Conservation (phyloP, 64 coral and sea anemone genomes). For the Montipora capricornis region DNA sequence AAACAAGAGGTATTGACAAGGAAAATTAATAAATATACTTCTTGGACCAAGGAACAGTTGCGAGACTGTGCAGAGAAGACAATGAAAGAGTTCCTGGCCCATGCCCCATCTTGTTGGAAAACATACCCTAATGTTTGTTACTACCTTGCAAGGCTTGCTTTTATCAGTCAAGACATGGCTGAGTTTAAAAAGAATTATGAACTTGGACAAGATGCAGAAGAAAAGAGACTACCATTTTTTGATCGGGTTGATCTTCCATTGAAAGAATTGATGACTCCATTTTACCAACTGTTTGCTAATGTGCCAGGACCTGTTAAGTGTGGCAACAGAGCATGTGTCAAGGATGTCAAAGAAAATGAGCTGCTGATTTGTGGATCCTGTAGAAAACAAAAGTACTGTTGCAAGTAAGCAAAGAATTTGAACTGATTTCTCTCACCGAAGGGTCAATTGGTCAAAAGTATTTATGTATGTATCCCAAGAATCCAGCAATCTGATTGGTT, state of each 20-base stretch:
- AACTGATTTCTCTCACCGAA: background rate
- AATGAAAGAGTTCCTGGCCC: conserved; percentile 61
- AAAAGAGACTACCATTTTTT: conserved; percentile 78
- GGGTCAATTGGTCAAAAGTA: no score
- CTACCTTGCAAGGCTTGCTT: conserved; percentile 57
- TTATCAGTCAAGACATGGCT: background rate
- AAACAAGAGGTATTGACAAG: background rate
- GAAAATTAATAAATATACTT: background rate
- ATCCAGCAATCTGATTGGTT: no score
- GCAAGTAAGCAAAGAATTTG: conserved; percentile 31
- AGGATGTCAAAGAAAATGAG: conserved; percentile 10
- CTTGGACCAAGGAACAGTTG: conserved; percentile 36
- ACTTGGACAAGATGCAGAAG: conserved; percentile 78
- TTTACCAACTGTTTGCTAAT: background rate
- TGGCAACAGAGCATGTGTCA: conserved; percentile 56
- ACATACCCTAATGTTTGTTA: conserved; percentile 84
- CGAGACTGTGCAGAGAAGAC: conserved; percentile 1
- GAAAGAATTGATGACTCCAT: conserved; percentile 15
- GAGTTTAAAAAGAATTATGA: conserved; percentile 54
- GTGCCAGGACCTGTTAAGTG: conserved; percentile 6
- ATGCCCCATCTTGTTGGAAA: conserved; percentile 80
- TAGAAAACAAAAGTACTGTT: conserved; percentile 56
- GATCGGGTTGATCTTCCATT: conserved; percentile 25
- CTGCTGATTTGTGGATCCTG: conserved; percentile 27
- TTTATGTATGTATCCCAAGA: no score